Evolutionary conservation across 2,888 invertebrate species (phyloP), one percentile per base, ranked within the genome.

Genomic region (Pandemis corylana): DNA sequence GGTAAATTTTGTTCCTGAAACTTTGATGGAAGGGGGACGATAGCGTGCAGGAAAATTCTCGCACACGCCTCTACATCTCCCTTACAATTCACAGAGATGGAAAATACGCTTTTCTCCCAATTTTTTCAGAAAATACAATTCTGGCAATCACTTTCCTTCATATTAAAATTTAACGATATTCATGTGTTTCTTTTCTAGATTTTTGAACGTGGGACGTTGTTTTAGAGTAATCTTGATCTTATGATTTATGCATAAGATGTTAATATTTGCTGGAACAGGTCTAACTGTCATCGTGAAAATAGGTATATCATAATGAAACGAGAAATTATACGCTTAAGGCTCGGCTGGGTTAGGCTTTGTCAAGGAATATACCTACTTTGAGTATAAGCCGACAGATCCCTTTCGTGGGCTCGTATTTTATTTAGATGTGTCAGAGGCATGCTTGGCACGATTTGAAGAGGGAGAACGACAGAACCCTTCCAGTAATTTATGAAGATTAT

Each of bases 231-330:
- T 42, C 64, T 75, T 73, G 62, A 68, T 59, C 76, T 78, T 75
- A 80, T 82, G 80, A 80, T 78, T 81, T 80, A 80, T 79, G 76
- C 77, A 82, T 80, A 78, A 79, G 78, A 69, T 77, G 76, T 76
- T 75, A 77, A 73, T 74, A 75, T 63, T 76, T 63, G 61, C 68
- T 73, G 12, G 51, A 61, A 69, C 66, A 62, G 41, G 61, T 70
- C 62, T 15, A 53, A 62, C 51, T 10, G 53, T 53, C 53, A 46
- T 51, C 36, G 2, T 49, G 28, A 13, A 49, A 51, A 65, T 10
- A 36, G 4, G 6, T 20, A 12, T 20, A 15, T 46, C 44, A 63
- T 46, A 46, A 6, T 44, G 12, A 20, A 44, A 64, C 7, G 12
- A 5, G 5, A 56, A 56, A 9, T 56, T 6, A 59, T 28, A 12